phyloP scores from a whole-genome alignment of 2,113 vertebrate genomes.

The Poeciliopsis occidentalis region DNA sequence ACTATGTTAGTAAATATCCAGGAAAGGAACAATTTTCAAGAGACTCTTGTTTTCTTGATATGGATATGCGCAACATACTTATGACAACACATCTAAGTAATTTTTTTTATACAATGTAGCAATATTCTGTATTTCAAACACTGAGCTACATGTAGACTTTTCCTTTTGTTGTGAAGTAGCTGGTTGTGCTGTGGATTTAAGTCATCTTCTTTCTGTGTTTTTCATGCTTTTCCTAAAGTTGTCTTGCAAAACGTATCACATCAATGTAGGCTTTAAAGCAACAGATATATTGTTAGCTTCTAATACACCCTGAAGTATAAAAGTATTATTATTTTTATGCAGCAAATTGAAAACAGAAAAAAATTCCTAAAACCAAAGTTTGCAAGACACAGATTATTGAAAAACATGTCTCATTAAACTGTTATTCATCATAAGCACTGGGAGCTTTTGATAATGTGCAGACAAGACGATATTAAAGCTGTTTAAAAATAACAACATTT shows the following conservation, averaged over 20 bases:
- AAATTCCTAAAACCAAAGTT: conserved; percentile 20
- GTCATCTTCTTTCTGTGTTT: conserved; percentile 16
- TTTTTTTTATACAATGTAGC: too few species aligned
- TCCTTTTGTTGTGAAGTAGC: conserved; percentile 7
- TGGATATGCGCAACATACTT: too few species aligned
- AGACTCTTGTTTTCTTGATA: too few species aligned
- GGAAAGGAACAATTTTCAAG: too few species aligned
- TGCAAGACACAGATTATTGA: conserved; percentile 49
- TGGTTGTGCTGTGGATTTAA: conserved; percentile 31
- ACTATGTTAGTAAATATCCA: too few species aligned
- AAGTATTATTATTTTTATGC: conserved; percentile 6
- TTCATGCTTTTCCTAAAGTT: not conserved
- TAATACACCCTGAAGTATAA: conserved; percentile 16
- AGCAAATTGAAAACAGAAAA: conserved; percentile 36
- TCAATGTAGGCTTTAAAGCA: conserved; percentile 43
- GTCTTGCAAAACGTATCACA: conserved; percentile 37
- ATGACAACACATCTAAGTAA: too few species aligned
- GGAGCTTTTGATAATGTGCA: conserved; percentile 30
- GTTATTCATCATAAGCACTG: conserved; percentile 35
- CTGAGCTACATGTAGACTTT: not conserved
- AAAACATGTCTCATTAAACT: conserved; percentile 42
- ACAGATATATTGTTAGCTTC: conserved; percentile 39
- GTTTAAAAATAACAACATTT: not conserved
- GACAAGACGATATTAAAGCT: not conserved
- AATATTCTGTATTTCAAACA: too few species aligned